Evolutionary conservation across 2,888 invertebrate species (phyloP).

Genomic region (Rhopalosiphum nymphaeae): DNA sequence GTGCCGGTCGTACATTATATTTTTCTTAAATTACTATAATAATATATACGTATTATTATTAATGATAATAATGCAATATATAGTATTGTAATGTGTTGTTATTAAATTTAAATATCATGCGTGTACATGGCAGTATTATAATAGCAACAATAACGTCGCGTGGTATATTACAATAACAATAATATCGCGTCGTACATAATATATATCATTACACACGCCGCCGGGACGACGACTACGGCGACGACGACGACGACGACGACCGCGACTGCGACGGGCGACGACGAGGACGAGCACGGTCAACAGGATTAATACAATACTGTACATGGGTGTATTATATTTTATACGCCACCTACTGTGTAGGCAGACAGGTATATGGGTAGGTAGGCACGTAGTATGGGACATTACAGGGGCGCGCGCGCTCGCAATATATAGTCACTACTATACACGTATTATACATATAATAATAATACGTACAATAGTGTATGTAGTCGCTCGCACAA

Average conservation of each 20-base stretch:
- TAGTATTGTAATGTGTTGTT: no score
- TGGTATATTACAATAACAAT: neutral
- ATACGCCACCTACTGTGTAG: neutral
- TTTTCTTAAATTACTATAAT: neutral
- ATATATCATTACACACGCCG: no score
- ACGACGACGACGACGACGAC: neutral
- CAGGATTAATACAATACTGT: neutral
- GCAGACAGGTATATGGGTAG: neutral
- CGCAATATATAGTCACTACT: neutral
- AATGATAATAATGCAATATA: neutral
- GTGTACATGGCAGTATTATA: no score
- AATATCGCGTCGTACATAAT: neutral
- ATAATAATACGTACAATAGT: neutral
- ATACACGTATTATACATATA: neutral
- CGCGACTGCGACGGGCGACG: neutral
- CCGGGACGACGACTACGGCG: no score
- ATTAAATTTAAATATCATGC: no score
- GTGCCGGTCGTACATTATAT: neutral
- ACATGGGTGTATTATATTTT: neutral
- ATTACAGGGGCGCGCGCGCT: neutral
- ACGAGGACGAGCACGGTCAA: conserved; percentile 17
- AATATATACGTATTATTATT: neutral
- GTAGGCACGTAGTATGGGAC: neutral
- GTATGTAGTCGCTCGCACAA: neutral
- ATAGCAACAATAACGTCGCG: no score